A percentile compares a stretch with the other conserved stretches of the same genome.
Evolutionary conservation across 2,888 invertebrate species (phyloP).

Genomic region (Sicus ferrugineus): DNA sequence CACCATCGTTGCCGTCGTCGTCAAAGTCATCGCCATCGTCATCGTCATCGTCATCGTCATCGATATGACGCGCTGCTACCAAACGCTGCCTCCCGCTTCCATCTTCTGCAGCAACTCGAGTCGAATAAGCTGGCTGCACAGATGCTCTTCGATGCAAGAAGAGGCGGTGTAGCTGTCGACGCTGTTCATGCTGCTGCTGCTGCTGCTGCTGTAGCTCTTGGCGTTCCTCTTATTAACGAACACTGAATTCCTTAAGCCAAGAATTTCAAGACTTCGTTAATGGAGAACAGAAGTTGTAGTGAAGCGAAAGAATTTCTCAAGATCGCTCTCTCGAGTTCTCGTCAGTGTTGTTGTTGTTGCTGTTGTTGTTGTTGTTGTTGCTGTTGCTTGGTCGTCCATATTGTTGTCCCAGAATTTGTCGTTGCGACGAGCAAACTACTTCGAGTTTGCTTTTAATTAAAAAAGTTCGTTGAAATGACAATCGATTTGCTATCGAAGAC

Average conservation of each 20-base stretch:
- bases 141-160: constrained; percentile 8
- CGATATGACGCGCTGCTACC: background rate
- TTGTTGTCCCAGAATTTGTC: constrained; percentile 13
- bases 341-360: background rate
- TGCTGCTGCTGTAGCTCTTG: constrained; percentile 8
- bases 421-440: constrained; percentile 14
- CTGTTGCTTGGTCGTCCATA: background rate
- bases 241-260: constrained; percentile 25
- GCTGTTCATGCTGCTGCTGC: background rate
- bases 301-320: constrained; percentile 28
- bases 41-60: background rate
- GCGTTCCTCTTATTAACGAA: constrained; percentile 27
- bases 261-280: constrained; percentile 42
- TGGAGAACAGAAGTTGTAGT: constrained; percentile 39
- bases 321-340: constrained; percentile 18
- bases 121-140: background rate
- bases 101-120: background rate
- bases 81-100: too few relatives aligned
- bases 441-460: constrained; percentile 46
- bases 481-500: constrained; percentile 46
- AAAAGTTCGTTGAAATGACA: constrained; percentile 45
- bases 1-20: background rate
- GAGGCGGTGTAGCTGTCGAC: background rate
- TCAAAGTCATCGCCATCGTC: background rate
- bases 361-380: constrained; percentile 17